Base-by-base conservation (phyloP, 2,888 invertebrate species). In the Drosophila neonasuta region DNA sequence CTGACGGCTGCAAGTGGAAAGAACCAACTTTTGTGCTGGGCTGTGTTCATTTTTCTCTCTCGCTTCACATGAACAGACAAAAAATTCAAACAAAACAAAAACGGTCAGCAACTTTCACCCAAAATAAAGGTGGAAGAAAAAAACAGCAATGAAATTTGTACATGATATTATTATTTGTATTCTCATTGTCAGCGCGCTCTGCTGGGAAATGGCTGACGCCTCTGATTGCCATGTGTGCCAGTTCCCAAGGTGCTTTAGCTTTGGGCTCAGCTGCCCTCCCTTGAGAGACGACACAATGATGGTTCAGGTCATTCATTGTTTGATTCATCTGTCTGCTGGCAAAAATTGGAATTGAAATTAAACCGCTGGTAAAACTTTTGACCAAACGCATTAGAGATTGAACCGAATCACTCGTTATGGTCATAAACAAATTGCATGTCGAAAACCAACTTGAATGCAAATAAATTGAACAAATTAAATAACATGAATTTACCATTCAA, bases 221-320 rank as follows among this genome's bases (percentile, higher is more conserved):
- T 63, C 49, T 67, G 74, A 74, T 64, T 74, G 67, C 58, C 71
- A 64, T 74, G 71, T 71, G 75, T 74, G 74, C 66, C 71, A 74
- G 74, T 68, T 74, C 74, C 74, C 74, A 71, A 74, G 74, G 46
- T 58, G 42, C 63, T 60, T 24, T 24, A 24, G 24, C 24, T 24
- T 60, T 51, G 56, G 48, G 41, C 60, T 32, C 68, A 55, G 39
- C 57, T 44, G 51, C 15, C 30, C 36, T 63, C 20, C 41, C 52
- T 41, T 1, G 20, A 45, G 34, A 61, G 41, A 29, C 34, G 46
- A 41, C 39, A 41, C 39, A 41, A 41, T 41, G n/a, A 45, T 50
- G 17, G 39, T 48, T 29, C 60, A 36, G 36, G 36, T 36, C 36
- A 36, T 36, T 34, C 39, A 56, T 49, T 61, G 67, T 71, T 71